Evolutionary conservation across 1,140 invertebrate genomes (phyloP).

Genomic region (Bombus breviceps): DNA sequence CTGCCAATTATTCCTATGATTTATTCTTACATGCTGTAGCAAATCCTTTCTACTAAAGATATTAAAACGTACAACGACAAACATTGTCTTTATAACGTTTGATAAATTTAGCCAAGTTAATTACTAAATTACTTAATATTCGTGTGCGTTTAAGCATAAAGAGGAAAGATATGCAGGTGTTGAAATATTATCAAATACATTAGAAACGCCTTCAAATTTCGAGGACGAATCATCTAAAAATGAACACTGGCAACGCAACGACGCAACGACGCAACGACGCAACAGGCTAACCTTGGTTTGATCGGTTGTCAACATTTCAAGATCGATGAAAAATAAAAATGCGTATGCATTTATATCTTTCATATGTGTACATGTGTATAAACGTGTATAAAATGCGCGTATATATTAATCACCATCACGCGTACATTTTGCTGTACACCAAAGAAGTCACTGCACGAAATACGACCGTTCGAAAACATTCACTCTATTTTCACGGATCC

Average conservation of each 20-base stretch:
- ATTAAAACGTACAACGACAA: background rate
- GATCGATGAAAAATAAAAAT: background rate
- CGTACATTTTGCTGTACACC: slow-evolving; percentile 69
- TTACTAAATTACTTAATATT: background rate
- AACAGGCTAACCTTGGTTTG: slow-evolving; percentile 35
- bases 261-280: slow-evolving; percentile 48
- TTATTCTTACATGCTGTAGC: background rate
- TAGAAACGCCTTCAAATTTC: background rate
- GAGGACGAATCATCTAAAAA: background rate
- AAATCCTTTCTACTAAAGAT: background rate
- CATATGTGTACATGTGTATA: background rate
- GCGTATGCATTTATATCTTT: background rate
- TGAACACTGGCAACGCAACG: slow-evolving; percentile 18
- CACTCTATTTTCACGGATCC: slow-evolving; percentile 52
- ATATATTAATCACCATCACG: slow-evolving; percentile 56
- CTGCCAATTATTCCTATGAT: background rate
- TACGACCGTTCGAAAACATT: slow-evolving; percentile 68
- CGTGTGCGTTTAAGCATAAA: rapidly evolving
- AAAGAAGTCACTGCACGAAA: slow-evolving; percentile 66
- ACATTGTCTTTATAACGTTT: background rate
- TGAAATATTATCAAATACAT: background rate
- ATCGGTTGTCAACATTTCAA: background rate
- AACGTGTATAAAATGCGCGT: background rate
- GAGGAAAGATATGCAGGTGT: background rate
- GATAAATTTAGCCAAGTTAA: background rate